Percentiles rank a stretch among this genome's conserved stretches.
Evolutionary conservation across 2,113 vertebrate species (phyloP).

Genomic region (Strigops habroptila): DNA sequence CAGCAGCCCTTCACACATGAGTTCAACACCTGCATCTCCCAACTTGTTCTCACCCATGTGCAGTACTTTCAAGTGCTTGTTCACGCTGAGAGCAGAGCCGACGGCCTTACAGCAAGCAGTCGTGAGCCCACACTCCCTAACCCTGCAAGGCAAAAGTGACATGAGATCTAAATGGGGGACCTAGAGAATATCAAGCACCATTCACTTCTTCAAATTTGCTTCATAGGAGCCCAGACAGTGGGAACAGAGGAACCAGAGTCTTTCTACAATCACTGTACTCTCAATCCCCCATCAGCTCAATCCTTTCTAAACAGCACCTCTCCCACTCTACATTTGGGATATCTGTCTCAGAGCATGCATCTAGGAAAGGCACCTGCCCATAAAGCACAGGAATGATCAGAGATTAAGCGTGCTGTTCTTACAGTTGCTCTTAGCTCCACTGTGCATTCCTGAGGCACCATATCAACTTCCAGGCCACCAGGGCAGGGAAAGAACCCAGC

Average conservation of each 20-base stretch:
- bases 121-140: slow-evolving; percentile 64
- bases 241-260: background rate
- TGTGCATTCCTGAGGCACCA: background rate
- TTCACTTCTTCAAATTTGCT: background rate
- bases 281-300: rapidly evolving
- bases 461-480: background rate
- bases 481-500: background rate
- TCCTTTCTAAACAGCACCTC: background rate
- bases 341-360: rapidly evolving
- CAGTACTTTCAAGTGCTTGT: slow-evolving; percentile 58
- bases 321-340: background rate
- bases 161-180: background rate
- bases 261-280: background rate
- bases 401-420: background rate
- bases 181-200: rapidly evolving
- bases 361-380: background rate
- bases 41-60: slow-evolving; percentile 66
- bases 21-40: slow-evolving; percentile 47
- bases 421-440: background rate
- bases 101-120: slow-evolving; percentile 61
- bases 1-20: slow-evolving; percentile 59
- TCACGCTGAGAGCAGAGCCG: slow-evolving; percentile 38
- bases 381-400: background rate
- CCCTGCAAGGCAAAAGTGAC: slow-evolving; percentile 40
- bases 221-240: background rate